Evolutionary conservation across 2,888 invertebrate genomes (phyloP).

Genomic region (Tigriopus californicus): DNA sequence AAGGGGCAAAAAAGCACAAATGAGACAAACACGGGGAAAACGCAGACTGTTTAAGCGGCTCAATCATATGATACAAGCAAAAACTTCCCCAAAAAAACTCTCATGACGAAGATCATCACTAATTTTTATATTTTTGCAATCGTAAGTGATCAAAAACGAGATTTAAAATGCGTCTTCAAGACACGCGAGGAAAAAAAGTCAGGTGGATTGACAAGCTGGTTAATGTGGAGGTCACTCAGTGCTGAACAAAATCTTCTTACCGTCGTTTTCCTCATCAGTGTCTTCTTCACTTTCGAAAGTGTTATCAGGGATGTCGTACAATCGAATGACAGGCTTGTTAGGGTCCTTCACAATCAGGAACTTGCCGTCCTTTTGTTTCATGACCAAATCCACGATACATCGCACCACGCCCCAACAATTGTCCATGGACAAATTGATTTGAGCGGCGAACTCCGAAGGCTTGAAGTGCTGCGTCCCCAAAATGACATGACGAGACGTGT

Average conservation of each 20-base stretch:
- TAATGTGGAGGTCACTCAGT: neutral
- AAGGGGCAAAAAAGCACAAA: neutral
- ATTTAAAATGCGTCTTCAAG: too few relatives aligned
- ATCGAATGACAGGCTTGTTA: conserved; percentile 78
- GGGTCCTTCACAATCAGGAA: conserved; percentile 98
- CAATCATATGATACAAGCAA: neutral
- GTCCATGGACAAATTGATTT: conserved; percentile 92
- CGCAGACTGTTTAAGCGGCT: neutral
- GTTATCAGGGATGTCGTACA: conserved; percentile 95
- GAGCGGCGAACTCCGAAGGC: conserved; percentile 92
- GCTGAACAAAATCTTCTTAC: conserved; percentile 16
- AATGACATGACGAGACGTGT: conserved; percentile 88
- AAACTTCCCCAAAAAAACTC: neutral
- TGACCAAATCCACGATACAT: conserved; percentile 88
- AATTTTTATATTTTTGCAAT: neutral
- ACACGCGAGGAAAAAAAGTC: too few relatives aligned
- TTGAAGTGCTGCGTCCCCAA: conserved; percentile 94
- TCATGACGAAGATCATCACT: too few relatives aligned
- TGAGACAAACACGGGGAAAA: neutral
- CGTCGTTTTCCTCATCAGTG: conserved; percentile 57
- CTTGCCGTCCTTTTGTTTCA: conserved; percentile 84
- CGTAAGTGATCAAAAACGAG: too few relatives aligned
- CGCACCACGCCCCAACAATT: conserved; percentile 97
- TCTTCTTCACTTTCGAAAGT: conserved; percentile 97
- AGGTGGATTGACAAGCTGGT: neutral